Conservation (phyloP, 92 coral and sea anemone species). For the Virgularia gustaviana region DNA sequence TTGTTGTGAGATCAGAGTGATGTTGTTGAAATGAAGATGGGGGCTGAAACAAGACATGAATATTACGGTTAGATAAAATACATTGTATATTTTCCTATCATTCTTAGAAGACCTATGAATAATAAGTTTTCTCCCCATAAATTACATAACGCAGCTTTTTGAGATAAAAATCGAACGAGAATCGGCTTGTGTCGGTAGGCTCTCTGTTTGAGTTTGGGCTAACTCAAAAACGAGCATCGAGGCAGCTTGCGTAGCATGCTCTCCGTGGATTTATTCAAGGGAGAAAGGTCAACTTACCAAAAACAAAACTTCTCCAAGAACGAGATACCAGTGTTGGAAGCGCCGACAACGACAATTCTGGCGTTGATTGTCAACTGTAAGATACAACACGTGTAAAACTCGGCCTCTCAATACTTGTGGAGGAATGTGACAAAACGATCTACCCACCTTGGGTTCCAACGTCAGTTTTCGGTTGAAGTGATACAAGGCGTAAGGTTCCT, state of each 20-base stretch:
- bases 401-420: too few species aligned
- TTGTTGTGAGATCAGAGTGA: constrained; percentile 80
- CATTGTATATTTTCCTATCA: too few species aligned
- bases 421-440: background rate
- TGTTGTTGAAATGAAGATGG: constrained; percentile 85
- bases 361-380: too few species aligned
- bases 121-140: too few species aligned
- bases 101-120: too few species aligned
- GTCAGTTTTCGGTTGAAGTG: constrained; percentile 95
- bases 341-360: constrained; percentile 94
- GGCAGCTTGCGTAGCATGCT: background rate
- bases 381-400: too few species aligned
- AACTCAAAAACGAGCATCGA: background rate
- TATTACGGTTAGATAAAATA: too few species aligned
- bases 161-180: too few species aligned
- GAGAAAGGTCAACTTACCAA: constrained; percentile 57
- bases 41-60: constrained; percentile 64
- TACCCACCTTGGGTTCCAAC: constrained; percentile 88
- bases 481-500: constrained; percentile 87
- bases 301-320: constrained; percentile 84
- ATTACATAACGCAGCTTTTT: too few species aligned
- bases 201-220: background rate
- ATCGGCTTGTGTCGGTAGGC: too few species aligned
- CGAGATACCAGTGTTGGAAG: constrained; percentile 92
- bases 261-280: too few species aligned